Conservation (phyloP, 92 coral and sea anemone species). For the Zoanthus sociatus region DNA sequence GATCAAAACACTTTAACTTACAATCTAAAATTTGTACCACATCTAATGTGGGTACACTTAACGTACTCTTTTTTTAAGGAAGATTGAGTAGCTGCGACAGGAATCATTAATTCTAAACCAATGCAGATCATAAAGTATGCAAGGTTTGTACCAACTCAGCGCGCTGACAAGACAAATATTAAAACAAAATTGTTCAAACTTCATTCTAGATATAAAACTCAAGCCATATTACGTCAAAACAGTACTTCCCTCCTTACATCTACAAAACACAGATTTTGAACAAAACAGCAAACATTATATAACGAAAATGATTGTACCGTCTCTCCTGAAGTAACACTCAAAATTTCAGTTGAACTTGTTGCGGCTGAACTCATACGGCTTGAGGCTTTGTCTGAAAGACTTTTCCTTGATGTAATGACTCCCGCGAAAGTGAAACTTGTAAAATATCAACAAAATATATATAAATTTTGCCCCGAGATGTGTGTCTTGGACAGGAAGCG, state of each 20-base stretch:
- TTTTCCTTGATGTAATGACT: conserved; percentile 36
- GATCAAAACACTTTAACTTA: conserved; percentile 13
- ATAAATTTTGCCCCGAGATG: conserved; percentile 34
- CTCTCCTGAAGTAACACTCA: conserved; percentile 46
- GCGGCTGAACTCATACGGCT: conserved; percentile 59
- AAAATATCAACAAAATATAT: conserved; percentile 34
- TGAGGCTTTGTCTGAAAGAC: conserved; percentile 48
- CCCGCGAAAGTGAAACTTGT: conserved; percentile 47
- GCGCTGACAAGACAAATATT: conserved; percentile 39
- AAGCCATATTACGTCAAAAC: conserved; percentile 35
- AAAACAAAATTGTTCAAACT: conserved; percentile 9
- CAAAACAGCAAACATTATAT: conserved; percentile 25
- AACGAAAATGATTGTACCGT: conserved; percentile 9
- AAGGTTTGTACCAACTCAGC: conserved; percentile 4
- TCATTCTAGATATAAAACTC: conserved; percentile 10
- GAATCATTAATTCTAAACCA: not conserved
- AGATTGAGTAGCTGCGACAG: not conserved
- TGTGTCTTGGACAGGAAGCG: conserved; percentile 52
- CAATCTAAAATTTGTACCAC: conserved; percentile 15
- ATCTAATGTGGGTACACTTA: not conserved
- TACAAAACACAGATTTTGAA: conserved; percentile 7
- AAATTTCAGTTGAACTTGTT: conserved; percentile 48
- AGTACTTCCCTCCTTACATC: not conserved
- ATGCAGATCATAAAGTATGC: conserved; percentile 13
- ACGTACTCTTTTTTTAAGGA: not conserved